Base-by-base conservation (phyloP, 2,113 vertebrate genomes). In the Phalacrocorax brasilianus region DNA sequence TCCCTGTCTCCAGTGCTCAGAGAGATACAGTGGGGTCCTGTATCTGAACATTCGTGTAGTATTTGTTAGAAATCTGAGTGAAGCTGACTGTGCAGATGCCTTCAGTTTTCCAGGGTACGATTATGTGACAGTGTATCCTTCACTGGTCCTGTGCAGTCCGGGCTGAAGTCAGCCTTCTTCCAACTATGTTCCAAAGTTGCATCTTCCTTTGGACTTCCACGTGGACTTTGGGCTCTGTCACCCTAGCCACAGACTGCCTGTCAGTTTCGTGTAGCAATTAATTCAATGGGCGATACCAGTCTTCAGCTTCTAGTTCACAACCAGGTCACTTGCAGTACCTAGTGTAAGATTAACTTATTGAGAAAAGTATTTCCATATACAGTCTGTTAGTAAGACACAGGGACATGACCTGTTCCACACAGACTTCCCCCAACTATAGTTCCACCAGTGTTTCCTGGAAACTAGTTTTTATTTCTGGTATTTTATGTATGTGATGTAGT, bases 291-390 rank as follows among this genome's bases (percentile, higher is more conserved):
- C 87, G n/a, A 59, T 30, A 72, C 65, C 24, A 74, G 47, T 81
- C 30, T 89, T 87, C 52, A 78, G 65, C 47, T 78, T 81, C 56
- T 84, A 47, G 61, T 89, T 96, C 80, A 66, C 55, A 92, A 66
- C 11, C 53, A 66, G 42, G 66, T 71, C 58, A 63, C 32, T 67
- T 90, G 44, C 35, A 76, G 35, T 80, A 63, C 45, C 19, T 81
- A 24, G 76, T 88, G 8, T 75, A 89, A 93, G 35, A 85, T 92
- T 93, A 92, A 95, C 73, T 59, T 81, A 20, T 59, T 74, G 50
- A 74, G 66, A 75, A 55, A 72, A 81, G 35, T 86, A 84, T 81
- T 96, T 91, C 80, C 35, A n/a, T 86, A 75, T 71, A 81, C 40
- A 86, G 47, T 42, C 59, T 13, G 42, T 79, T 90, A 76, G 26